These are phyloP conservation scores for Ciconia nigra DNA, from an alignment of 2,797 vertebrate genomes.

Conservation along the genomic window DNA sequence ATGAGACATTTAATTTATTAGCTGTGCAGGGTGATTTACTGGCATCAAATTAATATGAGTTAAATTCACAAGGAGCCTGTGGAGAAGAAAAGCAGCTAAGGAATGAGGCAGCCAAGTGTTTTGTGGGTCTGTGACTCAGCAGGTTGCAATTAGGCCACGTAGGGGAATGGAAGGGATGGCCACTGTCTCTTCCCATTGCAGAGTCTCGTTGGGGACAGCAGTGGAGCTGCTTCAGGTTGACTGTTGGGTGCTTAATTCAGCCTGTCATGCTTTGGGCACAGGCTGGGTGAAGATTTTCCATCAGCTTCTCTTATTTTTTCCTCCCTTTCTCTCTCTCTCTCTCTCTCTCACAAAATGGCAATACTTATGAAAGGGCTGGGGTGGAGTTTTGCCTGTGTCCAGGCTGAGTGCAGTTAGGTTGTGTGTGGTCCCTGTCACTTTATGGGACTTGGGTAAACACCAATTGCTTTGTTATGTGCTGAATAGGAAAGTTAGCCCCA, in stretches of 20 bases:
- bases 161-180: neutral
- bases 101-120: neutral
- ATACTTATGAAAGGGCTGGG: neutral
- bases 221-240: neutral
- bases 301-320: neutral
- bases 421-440: constrained; percentile 70
- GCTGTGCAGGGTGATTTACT: neutral
- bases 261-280: neutral
- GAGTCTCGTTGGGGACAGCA: neutral
- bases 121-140: neutral
- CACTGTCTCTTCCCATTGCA: neutral
- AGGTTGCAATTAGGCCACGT: neutral
- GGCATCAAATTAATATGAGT: neutral
- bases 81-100: constrained; percentile 2
- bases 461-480: constrained; percentile 67
- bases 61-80: neutral
- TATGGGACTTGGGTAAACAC: constrained; percentile 60
- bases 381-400: neutral
- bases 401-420: neutral
- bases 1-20: neutral
- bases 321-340: neutral
- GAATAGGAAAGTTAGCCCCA: constrained; percentile 73
- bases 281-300: neutral
- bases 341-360: neutral
- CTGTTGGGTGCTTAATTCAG: neutral